Evolutionary conservation across 2,113 vertebrate species (phyloP), one percentile per base, ranked within the genome.

Genomic region (Marmota flaviventris): DNA sequence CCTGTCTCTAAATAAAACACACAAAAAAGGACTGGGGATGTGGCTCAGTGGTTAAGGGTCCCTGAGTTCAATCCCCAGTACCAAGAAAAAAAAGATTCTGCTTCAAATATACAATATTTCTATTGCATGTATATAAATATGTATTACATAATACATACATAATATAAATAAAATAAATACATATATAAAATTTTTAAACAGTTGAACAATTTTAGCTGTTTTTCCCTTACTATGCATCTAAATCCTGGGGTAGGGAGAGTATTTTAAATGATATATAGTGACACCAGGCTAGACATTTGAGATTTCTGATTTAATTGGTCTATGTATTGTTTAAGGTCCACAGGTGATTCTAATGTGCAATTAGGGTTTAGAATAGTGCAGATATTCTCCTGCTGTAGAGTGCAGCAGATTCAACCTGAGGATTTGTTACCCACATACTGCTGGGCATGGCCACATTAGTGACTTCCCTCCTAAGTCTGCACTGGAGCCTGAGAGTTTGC

Each of bases 261-360:
- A 79, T 95, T 95, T 82, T 77, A 96, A 94, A 96, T 51, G 92
- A 84, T 77, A 92, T 14, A 94, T 56, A 92, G 25, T 34, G 93
- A 92, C 48, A 69, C n/a, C 91, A 94, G 73, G 72, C 65, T 53
- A 83, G 72, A 58, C 42, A 96, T 20, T 48, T 78, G 34, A 77
- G 63, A 58, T 91, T 95, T 92, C 85, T 92, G 45, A 83, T 87
- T 91, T 96, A 96, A 97, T 89, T 96, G 93, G 91, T 69, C 17
- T 73, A 72, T 72, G 58, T 82, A 39, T n/a, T 67, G 58, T 78
- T 92, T 5, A 87, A 89, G 65, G 45, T 90, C n/a, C 85, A 48
- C 27, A 13, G 29, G n/a, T 96, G 85, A 69, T 20, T 75, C 29
- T 51, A 61, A 42, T 27, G 27, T 16, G 29, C 51, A 69, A 37